These are phyloP conservation scores for Nannospalax galili DNA, from an alignment of 2,113 vertebrate species.

Conservation along the genomic window DNA sequence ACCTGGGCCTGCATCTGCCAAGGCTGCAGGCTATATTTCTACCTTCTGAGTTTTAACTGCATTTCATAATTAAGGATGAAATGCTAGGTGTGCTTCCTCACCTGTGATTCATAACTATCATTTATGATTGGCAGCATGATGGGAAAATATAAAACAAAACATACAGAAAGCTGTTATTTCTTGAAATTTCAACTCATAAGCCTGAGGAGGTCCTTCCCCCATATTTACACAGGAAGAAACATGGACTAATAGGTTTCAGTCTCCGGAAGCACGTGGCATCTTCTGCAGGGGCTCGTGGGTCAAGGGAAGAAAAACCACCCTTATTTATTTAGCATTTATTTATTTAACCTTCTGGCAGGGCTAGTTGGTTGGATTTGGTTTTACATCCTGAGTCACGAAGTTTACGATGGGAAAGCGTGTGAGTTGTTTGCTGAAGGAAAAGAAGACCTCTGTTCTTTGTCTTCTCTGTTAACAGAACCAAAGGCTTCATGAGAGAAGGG, in stretches of 20 bases:
- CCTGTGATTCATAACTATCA: slow-evolving; percentile 41
- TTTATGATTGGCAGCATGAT: neutral
- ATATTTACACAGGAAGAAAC: neutral
- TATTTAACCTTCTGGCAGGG: slow-evolving; percentile 74
- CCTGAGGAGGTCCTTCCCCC: neutral
- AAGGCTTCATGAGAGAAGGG: slow-evolving; percentile 38
- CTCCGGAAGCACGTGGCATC: slow-evolving; percentile 12
- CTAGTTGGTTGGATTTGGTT: slow-evolving; percentile 63
- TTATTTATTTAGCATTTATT: slow-evolving; percentile 71
- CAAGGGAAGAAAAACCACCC: neutral
- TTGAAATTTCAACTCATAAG: neutral
- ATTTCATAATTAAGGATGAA: slow-evolving; percentile 58
- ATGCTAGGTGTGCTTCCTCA: neutral
- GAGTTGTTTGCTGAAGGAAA: slow-evolving; percentile 54
- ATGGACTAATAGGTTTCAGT: neutral
- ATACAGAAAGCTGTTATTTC: neutral
- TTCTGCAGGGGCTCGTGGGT: neutral
- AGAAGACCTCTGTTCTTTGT: slow-evolving; percentile 61
- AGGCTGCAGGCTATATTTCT: slow-evolving; percentile 40
- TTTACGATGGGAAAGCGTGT: slow-evolving; percentile 70
- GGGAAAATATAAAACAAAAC: slow-evolving; percentile 22
- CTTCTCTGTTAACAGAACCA: slow-evolving; percentile 10
- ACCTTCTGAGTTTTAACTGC: slow-evolving; percentile 24
- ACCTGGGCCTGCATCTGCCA: slow-evolving; percentile 33
- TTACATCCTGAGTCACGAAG: slow-evolving; percentile 72